phyloP scores from a whole-genome alignment of 2,797 vertebrate species.

The Eleutherodactylus coqui region DNA sequence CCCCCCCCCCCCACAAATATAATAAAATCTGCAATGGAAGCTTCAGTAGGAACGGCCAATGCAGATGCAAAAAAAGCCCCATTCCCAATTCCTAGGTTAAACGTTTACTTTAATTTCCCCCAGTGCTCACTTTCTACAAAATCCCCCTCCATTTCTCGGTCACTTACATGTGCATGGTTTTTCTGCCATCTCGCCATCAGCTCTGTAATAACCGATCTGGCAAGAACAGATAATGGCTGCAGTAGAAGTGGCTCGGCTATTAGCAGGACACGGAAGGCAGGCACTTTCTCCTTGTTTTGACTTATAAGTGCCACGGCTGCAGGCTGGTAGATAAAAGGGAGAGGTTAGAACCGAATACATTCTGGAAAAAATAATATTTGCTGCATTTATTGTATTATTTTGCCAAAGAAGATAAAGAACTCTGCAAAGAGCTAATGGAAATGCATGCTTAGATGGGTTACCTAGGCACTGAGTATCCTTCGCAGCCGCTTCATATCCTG shows the following conservation, averaged over 20 bases:
- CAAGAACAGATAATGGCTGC: slow-evolving; percentile 89
- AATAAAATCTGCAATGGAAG: too few relatives aligned
- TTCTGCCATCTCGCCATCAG: slow-evolving; percentile 87
- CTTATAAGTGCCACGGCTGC: slow-evolving; percentile 90
- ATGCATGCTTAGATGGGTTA: slow-evolving; percentile 64
- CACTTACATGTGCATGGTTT: slow-evolving; percentile 90
- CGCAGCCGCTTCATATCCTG: slow-evolving; percentile 89
- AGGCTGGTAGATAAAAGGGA: slow-evolving; percentile 77
- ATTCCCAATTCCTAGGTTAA: neutral
- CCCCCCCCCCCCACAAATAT: too few relatives aligned
- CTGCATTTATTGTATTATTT: neutral
- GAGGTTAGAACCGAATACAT: neutral
- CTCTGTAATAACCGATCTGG: slow-evolving; percentile 88
- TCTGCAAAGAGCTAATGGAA: neutral
- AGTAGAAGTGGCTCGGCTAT: slow-evolving; percentile 86
- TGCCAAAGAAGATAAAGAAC: neutral
- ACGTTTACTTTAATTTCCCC: too few relatives aligned
- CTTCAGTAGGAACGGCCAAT: too few relatives aligned
- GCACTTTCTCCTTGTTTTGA: slow-evolving; percentile 91
- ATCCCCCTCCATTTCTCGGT: neutral
- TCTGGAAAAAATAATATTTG: neutral
- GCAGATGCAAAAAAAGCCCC: too few relatives aligned
- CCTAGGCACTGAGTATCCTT: slow-evolving; percentile 94
- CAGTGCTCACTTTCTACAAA: too few relatives aligned
- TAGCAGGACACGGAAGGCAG: slow-evolving; percentile 89